Percentiles rank a stretch among this genome's conserved stretches.
phyloP scores from a whole-genome alignment of 2,113 vertebrate species.

The Ariopsis seemanni region DNA sequence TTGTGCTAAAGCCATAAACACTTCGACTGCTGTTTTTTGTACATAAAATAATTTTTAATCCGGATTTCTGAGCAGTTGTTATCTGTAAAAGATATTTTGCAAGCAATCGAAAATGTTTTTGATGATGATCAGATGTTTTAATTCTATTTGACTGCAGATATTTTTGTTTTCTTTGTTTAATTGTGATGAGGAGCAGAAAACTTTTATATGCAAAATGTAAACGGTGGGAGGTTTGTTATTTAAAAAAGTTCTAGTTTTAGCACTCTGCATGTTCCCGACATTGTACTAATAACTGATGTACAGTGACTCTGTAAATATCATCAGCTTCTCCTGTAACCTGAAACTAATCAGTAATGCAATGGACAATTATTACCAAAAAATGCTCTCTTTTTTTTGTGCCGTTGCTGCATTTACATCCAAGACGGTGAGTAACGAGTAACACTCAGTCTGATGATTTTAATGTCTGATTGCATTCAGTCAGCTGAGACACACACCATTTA shows the following conservation, averaged over 20 bases:
- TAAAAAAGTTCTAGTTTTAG: constrained; percentile 26
- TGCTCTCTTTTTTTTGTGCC: neutral
- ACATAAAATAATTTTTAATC: neutral
- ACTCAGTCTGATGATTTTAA: neutral
- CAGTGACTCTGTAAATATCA: constrained; percentile 21
- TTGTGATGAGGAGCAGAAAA: neutral
- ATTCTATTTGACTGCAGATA: neutral
- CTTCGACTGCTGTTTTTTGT: neutral
- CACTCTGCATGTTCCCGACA: constrained; percentile 18
- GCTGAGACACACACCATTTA: neutral
- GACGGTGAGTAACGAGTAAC: neutral
- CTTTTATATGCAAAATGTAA: neutral
- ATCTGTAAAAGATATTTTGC: neutral
- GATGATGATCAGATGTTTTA: neutral
- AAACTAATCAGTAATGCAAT: neutral
- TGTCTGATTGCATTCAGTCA: neutral
- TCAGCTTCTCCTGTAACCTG: neutral
- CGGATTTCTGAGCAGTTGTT: neutral
- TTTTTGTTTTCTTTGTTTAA: neutral
- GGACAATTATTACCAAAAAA: neutral
- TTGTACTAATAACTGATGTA: constrained; percentile 19
- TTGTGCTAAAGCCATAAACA: constrained; percentile 18
- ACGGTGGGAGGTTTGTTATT: constrained; percentile 8
- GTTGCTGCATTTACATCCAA: neutral
- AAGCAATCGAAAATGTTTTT: neutral